Conservation (phyloP, 1,140 invertebrate species). For the Procambarus virginalis region DNA sequence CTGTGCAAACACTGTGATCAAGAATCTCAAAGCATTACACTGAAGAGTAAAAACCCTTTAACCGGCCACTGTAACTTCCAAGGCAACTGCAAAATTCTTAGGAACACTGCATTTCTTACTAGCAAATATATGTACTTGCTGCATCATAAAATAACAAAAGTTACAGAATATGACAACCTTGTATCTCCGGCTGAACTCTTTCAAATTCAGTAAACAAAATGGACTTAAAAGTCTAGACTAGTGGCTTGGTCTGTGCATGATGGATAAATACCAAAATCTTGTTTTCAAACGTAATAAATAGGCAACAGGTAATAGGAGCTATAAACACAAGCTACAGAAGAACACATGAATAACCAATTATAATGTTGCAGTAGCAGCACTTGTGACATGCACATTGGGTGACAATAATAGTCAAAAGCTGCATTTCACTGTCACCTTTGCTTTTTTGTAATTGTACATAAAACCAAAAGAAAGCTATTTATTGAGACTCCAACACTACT, state of each 20-base stretch:
- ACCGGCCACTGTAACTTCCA: conserved; percentile 16
- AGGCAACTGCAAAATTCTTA: conserved; percentile 13
- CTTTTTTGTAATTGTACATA: not conserved
- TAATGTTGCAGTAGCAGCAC: conserved; percentile 38
- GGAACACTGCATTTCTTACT: conserved; percentile 16
- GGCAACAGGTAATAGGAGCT: conserved; percentile 43
- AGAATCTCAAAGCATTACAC: conserved; percentile 33
- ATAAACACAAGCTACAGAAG: conserved; percentile 38
- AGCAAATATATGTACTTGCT: conserved; percentile 32
- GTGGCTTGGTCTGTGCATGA: conserved; percentile 59
- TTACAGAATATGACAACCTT: conserved; percentile 38
- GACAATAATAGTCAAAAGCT: conserved; percentile 1
- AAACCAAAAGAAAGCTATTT: not conserved
- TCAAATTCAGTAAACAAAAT: conserved; percentile 29
- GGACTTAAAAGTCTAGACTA: conserved; percentile 47
- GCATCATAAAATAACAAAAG: conserved; percentile 37
- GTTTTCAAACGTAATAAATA: conserved; percentile 56
- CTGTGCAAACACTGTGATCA: conserved; percentile 12
- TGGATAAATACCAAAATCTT: conserved; percentile 31
- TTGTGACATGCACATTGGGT: conserved; percentile 38
- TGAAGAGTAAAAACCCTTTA: conserved; percentile 7
- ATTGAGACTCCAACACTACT: not conserved
- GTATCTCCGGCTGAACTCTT: conserved; percentile 36
- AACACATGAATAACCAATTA: conserved; percentile 38
- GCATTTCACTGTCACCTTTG: not conserved